phyloP scores from a whole-genome alignment of 2,797 vertebrate genomes.

The Sebastes variabilis region DNA sequence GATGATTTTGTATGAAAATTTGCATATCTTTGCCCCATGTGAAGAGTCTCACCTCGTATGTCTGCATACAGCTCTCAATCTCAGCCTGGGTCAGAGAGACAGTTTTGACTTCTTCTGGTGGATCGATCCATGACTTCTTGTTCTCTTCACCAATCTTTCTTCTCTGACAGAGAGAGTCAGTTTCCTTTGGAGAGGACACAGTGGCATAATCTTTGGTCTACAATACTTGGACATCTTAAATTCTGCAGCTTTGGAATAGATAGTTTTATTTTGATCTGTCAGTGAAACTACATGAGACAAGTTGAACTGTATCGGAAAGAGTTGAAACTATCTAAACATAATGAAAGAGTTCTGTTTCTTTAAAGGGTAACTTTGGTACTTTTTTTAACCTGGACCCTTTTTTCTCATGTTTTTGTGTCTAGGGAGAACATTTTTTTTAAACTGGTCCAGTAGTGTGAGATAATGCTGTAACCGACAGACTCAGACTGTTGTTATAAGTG shows the following conservation, averaged over 20 bases:
- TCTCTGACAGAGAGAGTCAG: conserved; percentile 65
- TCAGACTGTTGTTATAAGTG: too few relatives aligned
- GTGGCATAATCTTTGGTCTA: conserved; percentile 52
- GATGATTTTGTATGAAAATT: not conserved
- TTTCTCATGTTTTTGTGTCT: too few relatives aligned
- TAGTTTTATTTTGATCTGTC: not conserved
- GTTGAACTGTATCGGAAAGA: too few relatives aligned
- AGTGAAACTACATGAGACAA: too few relatives aligned
- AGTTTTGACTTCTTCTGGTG: conserved; percentile 85
- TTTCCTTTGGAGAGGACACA: conserved; percentile 45
- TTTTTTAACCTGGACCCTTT: too few relatives aligned
- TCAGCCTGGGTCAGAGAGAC: conserved; percentile 90
- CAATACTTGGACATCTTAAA: not conserved
- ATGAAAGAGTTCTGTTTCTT: not conserved
- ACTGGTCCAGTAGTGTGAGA: too few relatives aligned
- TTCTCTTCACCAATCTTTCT: conserved; percentile 60
- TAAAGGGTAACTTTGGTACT: too few relatives aligned
- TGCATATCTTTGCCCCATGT: not conserved
- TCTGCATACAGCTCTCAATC: conserved; percentile 95
- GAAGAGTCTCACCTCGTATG: conserved; percentile 85
- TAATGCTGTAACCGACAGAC: too few relatives aligned
- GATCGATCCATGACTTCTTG: conserved; percentile 91
- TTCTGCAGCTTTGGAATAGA: not conserved
- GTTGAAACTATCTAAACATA: not conserved
- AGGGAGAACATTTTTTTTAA: too few relatives aligned